Percentiles rank a stretch among this genome's conserved stretches.
Conservation (phyloP, 2,888 invertebrate genomes). For the Axea sp. region DNA sequence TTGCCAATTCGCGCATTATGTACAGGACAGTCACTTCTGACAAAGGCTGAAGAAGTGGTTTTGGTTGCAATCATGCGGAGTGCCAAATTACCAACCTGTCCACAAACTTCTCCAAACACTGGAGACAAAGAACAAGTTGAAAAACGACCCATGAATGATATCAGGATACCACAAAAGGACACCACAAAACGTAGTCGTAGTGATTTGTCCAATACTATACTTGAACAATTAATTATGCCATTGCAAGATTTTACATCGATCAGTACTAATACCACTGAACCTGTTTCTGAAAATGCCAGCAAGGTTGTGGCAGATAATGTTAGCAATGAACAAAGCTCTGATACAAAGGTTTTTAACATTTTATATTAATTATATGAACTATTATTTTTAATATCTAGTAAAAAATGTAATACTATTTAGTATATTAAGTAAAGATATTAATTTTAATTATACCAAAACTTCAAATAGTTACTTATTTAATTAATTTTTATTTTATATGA, state of each 20-base stretch:
- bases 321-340: conserved; percentile 77
- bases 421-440: too few relatives aligned
- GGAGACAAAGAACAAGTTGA: conserved; percentile 80
- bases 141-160: conserved; percentile 21
- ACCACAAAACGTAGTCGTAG: conserved; percentile 83
- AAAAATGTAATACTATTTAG: too few relatives aligned
- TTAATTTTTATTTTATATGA: too few relatives aligned
- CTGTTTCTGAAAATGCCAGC: conserved; percentile 78
- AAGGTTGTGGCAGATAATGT: conserved; percentile 78
- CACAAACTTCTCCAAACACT: conserved; percentile 79
- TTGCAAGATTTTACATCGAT: conserved; percentile 81
- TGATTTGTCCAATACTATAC: conserved; percentile 86
- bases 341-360: conserved; percentile 78
- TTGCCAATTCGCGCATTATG: conserved; percentile 87
- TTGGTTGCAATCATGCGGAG: conserved; percentile 89
- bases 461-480: too few relatives aligned
- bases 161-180: conserved; percentile 81
- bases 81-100: conserved; percentile 82
- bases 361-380: too few relatives aligned
- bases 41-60: conserved; percentile 87
- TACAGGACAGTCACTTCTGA: conserved; percentile 85
- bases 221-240: conserved; percentile 87
- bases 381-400: too few relatives aligned
- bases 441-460: too few relatives aligned
- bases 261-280: conserved; percentile 78